These are phyloP conservation scores for Brachystomella parvula DNA, from an alignment of 1,140 invertebrate genomes.

Conservation along the genomic window DNA sequence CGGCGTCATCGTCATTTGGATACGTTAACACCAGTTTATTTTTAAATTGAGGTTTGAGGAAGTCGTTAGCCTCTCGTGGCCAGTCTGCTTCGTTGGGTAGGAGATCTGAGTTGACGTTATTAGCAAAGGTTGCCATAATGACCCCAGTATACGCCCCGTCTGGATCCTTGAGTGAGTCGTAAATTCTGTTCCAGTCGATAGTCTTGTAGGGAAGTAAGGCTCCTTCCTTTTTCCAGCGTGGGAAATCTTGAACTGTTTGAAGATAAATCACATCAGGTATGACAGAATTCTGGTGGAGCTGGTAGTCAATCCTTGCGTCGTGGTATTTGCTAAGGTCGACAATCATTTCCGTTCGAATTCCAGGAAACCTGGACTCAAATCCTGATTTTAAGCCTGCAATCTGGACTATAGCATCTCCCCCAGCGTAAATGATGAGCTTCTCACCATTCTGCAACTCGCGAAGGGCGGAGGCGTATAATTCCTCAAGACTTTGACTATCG, in stretches of 20 bases:
- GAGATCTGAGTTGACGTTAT: conserved; percentile 13
- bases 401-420: not conserved
- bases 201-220: not conserved
- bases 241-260: conserved; percentile 14
- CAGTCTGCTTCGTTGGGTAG: conserved; percentile 13
- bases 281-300: not conserved
- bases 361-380: conserved; percentile 2
- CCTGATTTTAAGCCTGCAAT: not conserved
- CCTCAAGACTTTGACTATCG: not conserved
- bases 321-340: conserved; percentile 18
- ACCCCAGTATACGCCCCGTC: conserved; percentile 17
- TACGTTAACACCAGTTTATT: conserved; percentile 21
- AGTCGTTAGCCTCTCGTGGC: conserved; percentile 21
- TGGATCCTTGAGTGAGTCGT: conserved; percentile 18
- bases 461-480: not conserved
- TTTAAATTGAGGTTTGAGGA: conserved; percentile 17
- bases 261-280: conserved; percentile 3
- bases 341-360: conserved; percentile 4
- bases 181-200: not conserved
- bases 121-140: conserved; percentile 4
- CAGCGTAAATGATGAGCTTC: conserved; percentile 4
- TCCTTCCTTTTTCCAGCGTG: conserved; percentile 6
- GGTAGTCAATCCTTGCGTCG: conserved; percentile 10
- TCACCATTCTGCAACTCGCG: not conserved
- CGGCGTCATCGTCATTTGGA: conserved; percentile 31